Evolutionary conservation across 2,888 invertebrate genomes (phyloP).

Genomic region (Allacma fusca): DNA sequence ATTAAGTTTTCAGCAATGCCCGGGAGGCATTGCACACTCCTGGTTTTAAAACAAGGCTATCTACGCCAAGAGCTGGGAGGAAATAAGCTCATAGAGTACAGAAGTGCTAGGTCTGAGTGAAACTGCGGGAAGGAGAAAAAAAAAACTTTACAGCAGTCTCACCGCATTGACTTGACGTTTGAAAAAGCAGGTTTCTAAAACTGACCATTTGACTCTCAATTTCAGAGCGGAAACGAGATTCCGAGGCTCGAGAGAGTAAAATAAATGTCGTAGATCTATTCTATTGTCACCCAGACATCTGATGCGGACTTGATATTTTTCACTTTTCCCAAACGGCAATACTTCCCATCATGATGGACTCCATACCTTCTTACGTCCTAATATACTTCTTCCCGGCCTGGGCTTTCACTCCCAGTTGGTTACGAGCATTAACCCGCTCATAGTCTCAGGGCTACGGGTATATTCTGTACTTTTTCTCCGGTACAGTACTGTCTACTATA

Average conservation of each 20-base stretch:
- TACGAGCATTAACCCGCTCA: too few species aligned
- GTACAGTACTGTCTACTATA: too few species aligned
- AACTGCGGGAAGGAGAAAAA: background rate
- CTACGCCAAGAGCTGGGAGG: background rate
- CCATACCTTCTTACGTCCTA: background rate
- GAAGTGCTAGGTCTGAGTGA: too few species aligned
- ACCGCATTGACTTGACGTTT: conserved; percentile 37
- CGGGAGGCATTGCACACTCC: background rate
- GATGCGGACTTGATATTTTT: conserved; percentile 43
- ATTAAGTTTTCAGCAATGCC: too few species aligned
- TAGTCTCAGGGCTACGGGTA: too few species aligned
- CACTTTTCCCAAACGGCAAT: conserved; percentile 22
- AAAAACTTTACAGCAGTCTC: conserved; percentile 17
- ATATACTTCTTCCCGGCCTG: too few species aligned
- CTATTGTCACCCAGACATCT: conserved; percentile 40
- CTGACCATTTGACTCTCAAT: conserved; percentile 46
- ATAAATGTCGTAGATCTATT: conserved; percentile 46
- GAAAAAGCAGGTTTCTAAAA: conserved; percentile 45
- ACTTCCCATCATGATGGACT: conserved; percentile 5
- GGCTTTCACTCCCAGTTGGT: too few species aligned
- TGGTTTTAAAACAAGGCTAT: background rate
- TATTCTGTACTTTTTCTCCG: too few species aligned
- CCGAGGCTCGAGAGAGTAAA: conserved; percentile 29
- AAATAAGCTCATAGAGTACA: background rate
- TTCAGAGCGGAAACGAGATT: conserved; percentile 41